Percentiles rank a stretch among this genome's conserved stretches.
Conservation (phyloP, 2,888 invertebrate genomes). For the Cryptocephalus moraei region DNA sequence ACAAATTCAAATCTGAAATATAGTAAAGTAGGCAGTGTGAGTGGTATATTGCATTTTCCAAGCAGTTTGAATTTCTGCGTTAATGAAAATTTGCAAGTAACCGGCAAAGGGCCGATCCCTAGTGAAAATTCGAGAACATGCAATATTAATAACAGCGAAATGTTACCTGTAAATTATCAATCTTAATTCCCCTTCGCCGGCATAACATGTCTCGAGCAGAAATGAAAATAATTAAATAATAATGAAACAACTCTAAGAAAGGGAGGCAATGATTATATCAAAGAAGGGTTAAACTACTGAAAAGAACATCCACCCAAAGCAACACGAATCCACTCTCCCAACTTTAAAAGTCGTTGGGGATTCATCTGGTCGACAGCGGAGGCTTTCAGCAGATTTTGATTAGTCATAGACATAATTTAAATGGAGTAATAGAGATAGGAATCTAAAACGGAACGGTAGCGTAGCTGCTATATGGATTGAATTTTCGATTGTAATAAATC, state of each 20-base stretch:
- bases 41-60: too few species aligned
- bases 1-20: too few species aligned
- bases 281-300: slow-evolving; percentile 36
- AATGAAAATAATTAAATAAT: slow-evolving; percentile 44
- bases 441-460: slow-evolving; percentile 41
- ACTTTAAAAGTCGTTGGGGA: not conserved
- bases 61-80: too few species aligned
- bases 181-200: not conserved
- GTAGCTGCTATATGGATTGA: slow-evolving; percentile 29
- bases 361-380: slow-evolving; percentile 22
- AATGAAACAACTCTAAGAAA: slow-evolving; percentile 39
- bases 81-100: too few species aligned
- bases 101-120: too few species aligned
- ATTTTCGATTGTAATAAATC: slow-evolving; percentile 39
- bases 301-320: slow-evolving; percentile 18
- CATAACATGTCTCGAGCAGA: slow-evolving; percentile 37
- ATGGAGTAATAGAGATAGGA: slow-evolving; percentile 38
- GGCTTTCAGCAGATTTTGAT: slow-evolving; percentile 39
- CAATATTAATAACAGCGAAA: slow-evolving; percentile 3
- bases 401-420: slow-evolving; percentile 42
- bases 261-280: slow-evolving; percentile 40
- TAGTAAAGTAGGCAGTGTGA: too few species aligned
- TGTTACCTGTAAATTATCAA: slow-evolving; percentile 1
- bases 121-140: not conserved
- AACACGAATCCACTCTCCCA: not conserved